Conservation (phyloP, 2,113 vertebrate genomes). For the Sinocyclocheilus grahami region DNA sequence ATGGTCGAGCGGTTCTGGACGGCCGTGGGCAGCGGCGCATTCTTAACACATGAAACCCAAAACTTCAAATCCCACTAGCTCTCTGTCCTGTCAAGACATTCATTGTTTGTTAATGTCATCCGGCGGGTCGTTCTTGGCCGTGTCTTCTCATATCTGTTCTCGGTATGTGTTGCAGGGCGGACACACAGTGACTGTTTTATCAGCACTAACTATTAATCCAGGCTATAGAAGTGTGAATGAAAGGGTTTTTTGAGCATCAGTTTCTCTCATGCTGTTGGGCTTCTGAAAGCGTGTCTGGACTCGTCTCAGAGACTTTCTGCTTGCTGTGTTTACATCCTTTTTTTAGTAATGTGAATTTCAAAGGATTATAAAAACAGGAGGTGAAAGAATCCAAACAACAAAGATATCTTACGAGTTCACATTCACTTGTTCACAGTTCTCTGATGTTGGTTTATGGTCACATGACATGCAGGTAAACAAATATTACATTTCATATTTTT, state of each 20-base stretch:
- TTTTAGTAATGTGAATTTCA: conserved; percentile 17
- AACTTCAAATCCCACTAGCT: conserved; percentile 86
- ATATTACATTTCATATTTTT: background rate
- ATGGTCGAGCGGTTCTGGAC: conserved; percentile 61
- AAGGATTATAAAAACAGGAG: conserved; percentile 14
- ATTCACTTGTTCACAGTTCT: background rate
- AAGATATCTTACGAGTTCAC: background rate
- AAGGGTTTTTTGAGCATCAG: conserved; percentile 42
- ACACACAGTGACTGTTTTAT: conserved; percentile 7
- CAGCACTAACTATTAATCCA: conserved; percentile 29
- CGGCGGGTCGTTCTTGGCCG: conserved; percentile 77
- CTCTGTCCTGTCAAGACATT: conserved; percentile 78
- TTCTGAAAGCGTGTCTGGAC: conserved; percentile 33
- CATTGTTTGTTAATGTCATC: conserved; percentile 88
- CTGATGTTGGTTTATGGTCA: background rate
- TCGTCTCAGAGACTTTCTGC: conserved; percentile 25
- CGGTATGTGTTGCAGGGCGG: background rate
- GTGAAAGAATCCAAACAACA: conserved; percentile 5
- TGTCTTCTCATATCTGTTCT: conserved; percentile 49
- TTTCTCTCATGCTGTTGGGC: conserved; percentile 20
- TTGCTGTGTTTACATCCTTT: conserved; percentile 44
- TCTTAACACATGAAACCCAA: conserved; percentile 86
- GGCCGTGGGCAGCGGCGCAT: conserved; percentile 83
- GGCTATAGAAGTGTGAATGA: conserved; percentile 34
- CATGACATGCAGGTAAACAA: background rate